Conservation (phyloP, 1,140 invertebrate species). For the Drosophila athabasca region DNA sequence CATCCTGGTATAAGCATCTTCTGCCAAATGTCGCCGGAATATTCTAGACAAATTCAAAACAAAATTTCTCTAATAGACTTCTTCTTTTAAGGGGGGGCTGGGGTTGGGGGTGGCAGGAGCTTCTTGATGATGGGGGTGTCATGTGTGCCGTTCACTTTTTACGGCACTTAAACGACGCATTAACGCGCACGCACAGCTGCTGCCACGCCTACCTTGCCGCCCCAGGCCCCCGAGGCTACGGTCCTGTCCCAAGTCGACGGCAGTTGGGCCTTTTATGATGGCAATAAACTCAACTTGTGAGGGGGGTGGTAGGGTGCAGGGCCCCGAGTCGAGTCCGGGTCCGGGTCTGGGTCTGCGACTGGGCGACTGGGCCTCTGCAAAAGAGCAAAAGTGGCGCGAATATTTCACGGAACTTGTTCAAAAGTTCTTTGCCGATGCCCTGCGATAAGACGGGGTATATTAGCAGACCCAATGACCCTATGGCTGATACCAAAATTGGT, state of each 20-base stretch:
- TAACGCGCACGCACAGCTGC: conserved; percentile 77
- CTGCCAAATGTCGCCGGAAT: conserved; percentile 60
- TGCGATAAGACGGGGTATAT: background rate
- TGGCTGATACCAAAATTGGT: too few relatives aligned
- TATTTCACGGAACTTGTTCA: conserved; percentile 67
- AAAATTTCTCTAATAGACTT: conserved; percentile 78
- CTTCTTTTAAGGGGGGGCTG: conserved; percentile 11
- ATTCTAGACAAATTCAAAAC: conserved; percentile 74
- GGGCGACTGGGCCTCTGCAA: background rate
- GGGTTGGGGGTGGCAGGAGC: background rate
- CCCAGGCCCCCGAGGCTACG: background rate
- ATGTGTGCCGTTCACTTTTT: conserved; percentile 73
- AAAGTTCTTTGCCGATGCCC: conserved; percentile 33
- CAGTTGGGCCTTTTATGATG: conserved; percentile 72
- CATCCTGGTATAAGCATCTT: too few relatives aligned
- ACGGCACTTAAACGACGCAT: conserved; percentile 80
- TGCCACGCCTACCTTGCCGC: conserved; percentile 39
- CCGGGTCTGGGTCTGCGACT: background rate
- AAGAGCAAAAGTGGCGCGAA: conserved; percentile 60
- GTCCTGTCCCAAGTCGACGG: conserved; percentile 34
- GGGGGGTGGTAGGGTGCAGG: background rate
- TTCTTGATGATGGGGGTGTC: conserved; percentile 6
- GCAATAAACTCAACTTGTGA: conserved; percentile 66
- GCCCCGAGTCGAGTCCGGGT: conserved; percentile 4
- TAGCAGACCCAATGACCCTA: too few relatives aligned